Conservation (phyloP, 1,140 invertebrate genomes). For the Drosophila lowei region DNA sequence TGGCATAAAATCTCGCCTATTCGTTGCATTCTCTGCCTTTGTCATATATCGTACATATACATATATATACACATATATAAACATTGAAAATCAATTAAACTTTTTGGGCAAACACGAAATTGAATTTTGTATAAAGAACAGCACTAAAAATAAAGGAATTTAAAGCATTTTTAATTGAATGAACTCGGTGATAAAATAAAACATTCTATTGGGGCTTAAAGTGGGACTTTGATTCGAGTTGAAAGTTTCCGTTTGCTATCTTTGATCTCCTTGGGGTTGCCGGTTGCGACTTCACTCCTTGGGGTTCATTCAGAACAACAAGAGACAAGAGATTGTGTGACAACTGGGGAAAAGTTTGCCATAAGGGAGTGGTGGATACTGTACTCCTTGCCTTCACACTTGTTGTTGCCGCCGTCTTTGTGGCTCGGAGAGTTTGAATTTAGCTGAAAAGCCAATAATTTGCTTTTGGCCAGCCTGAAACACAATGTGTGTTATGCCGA, state of each 20-base stretch:
- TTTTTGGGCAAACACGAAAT: constrained; percentile 26
- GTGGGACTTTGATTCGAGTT: constrained; percentile 28
- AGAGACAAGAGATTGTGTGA: constrained; percentile 50
- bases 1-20: constrained; percentile 21
- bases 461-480: constrained; percentile 6
- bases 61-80: neutral
- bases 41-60: neutral
- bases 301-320: constrained; percentile 6
- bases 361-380: no score
- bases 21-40: constrained; percentile 6
- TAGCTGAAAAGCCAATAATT: constrained; percentile 59
- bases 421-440: constrained; percentile 43
- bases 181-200: constrained; percentile 11
- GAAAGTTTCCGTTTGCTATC: constrained; percentile 27
- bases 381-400: constrained; percentile 20
- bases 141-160: constrained; percentile 13
- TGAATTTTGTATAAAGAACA: constrained; percentile 4
- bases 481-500: constrained; percentile 60
- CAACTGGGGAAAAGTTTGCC: constrained; percentile 45
- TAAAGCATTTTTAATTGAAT: constrained; percentile 45
- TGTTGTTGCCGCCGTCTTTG: neutral
- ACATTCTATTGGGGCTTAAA: constrained; percentile 13
- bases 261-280: constrained; percentile 24
- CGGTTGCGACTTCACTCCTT: neutral
- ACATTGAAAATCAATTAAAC: constrained; percentile 69